These are phyloP conservation scores for Aphodius granarius DNA, from an alignment of 2,888 invertebrate species.

Conservation along the genomic window DNA sequence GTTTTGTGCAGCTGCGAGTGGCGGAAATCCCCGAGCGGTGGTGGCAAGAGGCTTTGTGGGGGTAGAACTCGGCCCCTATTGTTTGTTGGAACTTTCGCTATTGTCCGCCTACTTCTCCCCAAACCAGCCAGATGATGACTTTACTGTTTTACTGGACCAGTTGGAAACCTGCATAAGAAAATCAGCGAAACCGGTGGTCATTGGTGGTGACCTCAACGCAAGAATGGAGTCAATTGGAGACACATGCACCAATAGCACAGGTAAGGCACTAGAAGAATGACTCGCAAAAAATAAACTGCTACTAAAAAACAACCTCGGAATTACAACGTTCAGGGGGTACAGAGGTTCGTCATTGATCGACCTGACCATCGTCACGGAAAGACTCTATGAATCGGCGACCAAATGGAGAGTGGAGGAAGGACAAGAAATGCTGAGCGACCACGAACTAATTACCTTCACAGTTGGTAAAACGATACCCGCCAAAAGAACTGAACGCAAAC, in stretches of 20 bases:
- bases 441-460: background rate
- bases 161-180: background rate
- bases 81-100: too few relatives aligned
- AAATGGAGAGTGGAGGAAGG: background rate
- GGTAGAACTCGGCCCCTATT: background rate
- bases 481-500: background rate
- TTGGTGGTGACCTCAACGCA: background rate
- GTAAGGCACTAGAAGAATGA: conserved; percentile 2
- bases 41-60: background rate
- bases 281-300: background rate
- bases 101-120: background rate
- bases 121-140: background rate
- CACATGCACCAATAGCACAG: background rate
- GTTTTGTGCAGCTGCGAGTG: background rate
- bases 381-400: background rate
- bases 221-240: background rate
- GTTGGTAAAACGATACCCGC: background rate
- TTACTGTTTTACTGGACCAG: background rate
- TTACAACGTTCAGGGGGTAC: background rate
- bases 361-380: background rate
- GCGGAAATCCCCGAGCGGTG: background rate
- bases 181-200: background rate
- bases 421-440: background rate
- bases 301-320: background rate
- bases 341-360: background rate